Conservation (phyloP, 2,797 vertebrate genomes). For the Peromyscus nudipes region DNA sequence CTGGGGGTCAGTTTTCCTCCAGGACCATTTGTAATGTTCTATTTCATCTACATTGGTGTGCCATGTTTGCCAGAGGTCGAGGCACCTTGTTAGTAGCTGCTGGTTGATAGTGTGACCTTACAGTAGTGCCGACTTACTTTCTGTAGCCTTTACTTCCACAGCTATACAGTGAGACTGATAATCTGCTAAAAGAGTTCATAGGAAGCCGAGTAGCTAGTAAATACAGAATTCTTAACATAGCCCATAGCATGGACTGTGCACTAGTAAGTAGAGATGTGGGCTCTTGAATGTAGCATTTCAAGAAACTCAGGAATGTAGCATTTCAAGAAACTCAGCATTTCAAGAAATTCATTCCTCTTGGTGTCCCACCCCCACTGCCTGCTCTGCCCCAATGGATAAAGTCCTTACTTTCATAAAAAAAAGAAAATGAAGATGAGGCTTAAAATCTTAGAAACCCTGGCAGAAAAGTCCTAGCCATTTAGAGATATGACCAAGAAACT, state of each 20-base stretch:
- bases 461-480: not conserved
- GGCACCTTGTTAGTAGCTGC: not conserved
- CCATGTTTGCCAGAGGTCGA: not conserved
- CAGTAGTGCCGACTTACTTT: conserved; percentile 15
- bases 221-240: conserved; percentile 10
- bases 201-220: conserved; percentile 15
- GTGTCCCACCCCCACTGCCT: not conserved
- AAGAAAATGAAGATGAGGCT: conserved; percentile 9
- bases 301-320: not conserved
- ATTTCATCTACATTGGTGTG: not conserved
- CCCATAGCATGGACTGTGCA: not conserved
- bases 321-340: conserved; percentile 23
- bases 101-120: conserved; percentile 4
- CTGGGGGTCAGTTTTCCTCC: not conserved
- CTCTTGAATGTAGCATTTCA: not conserved
- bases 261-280: not conserved
- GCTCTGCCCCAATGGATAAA: not conserved
- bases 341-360: too few species aligned
- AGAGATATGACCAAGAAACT: not conserved
- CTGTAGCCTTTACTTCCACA: not conserved
- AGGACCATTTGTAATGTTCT: not conserved
- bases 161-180: not conserved
- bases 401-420: not conserved
- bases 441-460: not conserved
- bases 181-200: not conserved